A percentile compares a stretch with the other conserved stretches of the same genome.
Conservation (phyloP, 1,140 invertebrate species). For the Zaprionus ornatus region DNA sequence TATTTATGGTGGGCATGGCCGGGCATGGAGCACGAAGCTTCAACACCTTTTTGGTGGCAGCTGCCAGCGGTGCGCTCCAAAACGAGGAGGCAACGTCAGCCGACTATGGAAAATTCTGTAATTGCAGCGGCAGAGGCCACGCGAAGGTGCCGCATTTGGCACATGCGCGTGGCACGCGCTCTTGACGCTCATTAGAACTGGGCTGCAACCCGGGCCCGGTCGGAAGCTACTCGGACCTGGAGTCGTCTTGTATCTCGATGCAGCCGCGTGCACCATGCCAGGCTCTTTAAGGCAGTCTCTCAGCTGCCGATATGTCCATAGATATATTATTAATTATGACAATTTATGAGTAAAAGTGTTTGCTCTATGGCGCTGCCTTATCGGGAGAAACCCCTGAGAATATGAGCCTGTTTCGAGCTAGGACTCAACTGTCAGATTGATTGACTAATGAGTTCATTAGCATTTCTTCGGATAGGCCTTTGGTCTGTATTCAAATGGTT, state of each 20-base stretch:
- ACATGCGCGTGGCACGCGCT: constrained; percentile 66
- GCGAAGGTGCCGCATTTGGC: constrained; percentile 72
- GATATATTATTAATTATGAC: constrained; percentile 76
- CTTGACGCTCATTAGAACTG: constrained; percentile 68
- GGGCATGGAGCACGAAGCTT: constrained; percentile 25
- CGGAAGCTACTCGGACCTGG: background rate
- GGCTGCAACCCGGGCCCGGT: constrained; percentile 7
- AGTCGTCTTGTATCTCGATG: background rate
- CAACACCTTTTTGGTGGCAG: constrained; percentile 67
- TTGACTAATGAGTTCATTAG: constrained; percentile 79
- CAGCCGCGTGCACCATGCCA: constrained; percentile 16
- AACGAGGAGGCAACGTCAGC: constrained; percentile 25
- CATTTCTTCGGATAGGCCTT: constrained; percentile 39
- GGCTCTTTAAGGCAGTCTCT: constrained; percentile 34
- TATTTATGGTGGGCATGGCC: constrained; percentile 69
- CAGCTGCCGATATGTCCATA: constrained; percentile 62
- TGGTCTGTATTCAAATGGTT: constrained; percentile 62
- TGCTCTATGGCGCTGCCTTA: constrained; percentile 33
- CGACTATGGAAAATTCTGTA: constrained; percentile 47
- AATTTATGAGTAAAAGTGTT: constrained; percentile 80
- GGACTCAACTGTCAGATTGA: constrained; percentile 36
- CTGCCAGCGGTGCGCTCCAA: constrained; percentile 43
- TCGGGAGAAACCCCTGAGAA: constrained; percentile 34
- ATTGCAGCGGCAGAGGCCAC: constrained; percentile 43
- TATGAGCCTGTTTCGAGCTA: background rate